Evolutionary conservation across 2,797 vertebrate species (phyloP), one percentile per base, ranked within the genome.

Genomic region (Brachymystax lenok): DNA sequence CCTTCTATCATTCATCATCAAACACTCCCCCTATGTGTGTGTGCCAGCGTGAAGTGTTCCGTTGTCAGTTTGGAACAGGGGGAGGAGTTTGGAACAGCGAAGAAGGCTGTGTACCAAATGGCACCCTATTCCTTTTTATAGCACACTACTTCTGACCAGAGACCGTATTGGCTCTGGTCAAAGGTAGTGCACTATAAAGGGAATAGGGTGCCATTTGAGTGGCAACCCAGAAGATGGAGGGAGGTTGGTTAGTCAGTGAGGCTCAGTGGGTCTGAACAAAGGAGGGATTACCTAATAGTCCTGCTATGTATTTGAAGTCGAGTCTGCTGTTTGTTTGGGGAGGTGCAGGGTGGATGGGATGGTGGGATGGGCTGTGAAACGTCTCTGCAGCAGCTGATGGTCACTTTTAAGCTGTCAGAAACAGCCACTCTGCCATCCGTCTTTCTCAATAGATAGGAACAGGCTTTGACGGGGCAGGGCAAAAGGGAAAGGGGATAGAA

Each of bases 291-390:
- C 92, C 94, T 96, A 95, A 96, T 93, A 95, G 92, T 94, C 92
- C 93, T 93, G 94, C 92, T 96, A 96, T 95, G 94, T 88, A 93
- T 95, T 95, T 96, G 94, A 97, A 96, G 94, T 92, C 85, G 83
- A 93, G 93, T 91, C 91, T 93, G 91, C 88, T 95, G 89, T 96
- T 96, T 96, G 94, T 96, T 96, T 95, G 92, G 93, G 92, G 88
- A 93, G 88, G 90, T 92, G 87, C 89, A 82, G 89, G 74, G 84
- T 90, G 94, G 92, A 93, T 63, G 59, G 24, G 92, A 93, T 27
- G 59, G 24, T 13, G 59, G 59, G 59, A 92, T 92, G 90, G 93
- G 81, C 92, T 82, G 90, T 91, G 88, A 94, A 94, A 95, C 92
- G 93, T 91, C 93, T 94, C 85, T 71, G 4, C 88, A 88, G 88